Percentiles rank a stretch among this genome's conserved stretches.
Conservation (phyloP, 2,797 vertebrate genomes). For the Enteromius unitaeniatus region DNA sequence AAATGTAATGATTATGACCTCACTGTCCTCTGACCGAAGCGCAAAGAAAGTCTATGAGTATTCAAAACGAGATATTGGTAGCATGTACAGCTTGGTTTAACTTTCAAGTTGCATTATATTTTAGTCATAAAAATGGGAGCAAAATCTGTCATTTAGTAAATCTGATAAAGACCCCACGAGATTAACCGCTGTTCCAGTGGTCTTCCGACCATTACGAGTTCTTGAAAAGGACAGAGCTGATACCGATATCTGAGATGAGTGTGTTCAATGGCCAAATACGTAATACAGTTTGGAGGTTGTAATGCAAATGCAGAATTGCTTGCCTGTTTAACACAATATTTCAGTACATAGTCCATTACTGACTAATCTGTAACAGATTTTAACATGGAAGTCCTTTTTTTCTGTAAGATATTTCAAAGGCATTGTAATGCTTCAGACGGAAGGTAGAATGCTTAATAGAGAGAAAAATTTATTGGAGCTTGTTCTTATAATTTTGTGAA, state of each 20-base stretch:
- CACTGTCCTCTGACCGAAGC: constrained; percentile 11
- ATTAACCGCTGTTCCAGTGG: background rate
- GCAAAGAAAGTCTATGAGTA: background rate
- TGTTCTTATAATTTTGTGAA: background rate
- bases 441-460: background rate
- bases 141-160: background rate
- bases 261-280: background rate
- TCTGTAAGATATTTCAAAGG: background rate
- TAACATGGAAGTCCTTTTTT: background rate
- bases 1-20: constrained; percentile 25
- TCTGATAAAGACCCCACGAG: background rate
- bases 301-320: background rate
- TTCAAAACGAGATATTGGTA: background rate
- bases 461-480: background rate
- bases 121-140: background rate
- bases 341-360: constrained; percentile 3
- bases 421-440: background rate
- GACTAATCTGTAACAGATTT: background rate
- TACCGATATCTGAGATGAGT: constrained; percentile 14
- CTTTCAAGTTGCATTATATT: background rate
- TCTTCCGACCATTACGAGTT: background rate
- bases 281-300: background rate
- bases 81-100: background rate
- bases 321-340: background rate
- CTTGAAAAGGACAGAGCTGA: constrained; percentile 3